Base-by-base conservation (phyloP, 2,797 vertebrate species). In the Rallus crepitans region DNA sequence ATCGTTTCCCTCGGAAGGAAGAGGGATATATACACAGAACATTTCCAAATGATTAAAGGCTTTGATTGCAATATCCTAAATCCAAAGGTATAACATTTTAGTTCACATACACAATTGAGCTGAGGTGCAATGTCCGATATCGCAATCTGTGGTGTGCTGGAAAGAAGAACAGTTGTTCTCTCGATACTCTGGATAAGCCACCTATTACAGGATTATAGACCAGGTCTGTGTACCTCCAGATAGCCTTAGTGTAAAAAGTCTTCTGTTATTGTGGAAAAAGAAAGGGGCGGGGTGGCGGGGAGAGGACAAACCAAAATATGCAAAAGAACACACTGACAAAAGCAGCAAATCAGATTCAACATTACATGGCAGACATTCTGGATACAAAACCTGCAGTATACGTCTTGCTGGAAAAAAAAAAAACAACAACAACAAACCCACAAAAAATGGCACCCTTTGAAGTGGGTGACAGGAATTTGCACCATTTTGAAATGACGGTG, bases 401-500 rank as follows among this genome's bases (percentile, higher is more conserved):
- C 13, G 40, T 52, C 57, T 79, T 55, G 56, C n/a, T 89, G 57
- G 15, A 31, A 40, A 53, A 90, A 40, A 64, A 31, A 57, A 52
- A 53, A 89, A 39, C 61, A 31, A 63, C 57, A 55, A 45, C 39
- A 18, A 19, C 48, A 53, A 31, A 18, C 30, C 10, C 70, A 81
- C 7, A 42, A 82, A 82, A 70, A 23, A 13, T 47, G 50, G 21
- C 66, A 71, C 27, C 40, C 76, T 86, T 90, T 92, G 50, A 97
- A 94, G 63, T 23, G 27, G 94, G 47, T 33, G 88, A 94, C 40
- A 60, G 91, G 71, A 96, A 97, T 96, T 63, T 89, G 75, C 83
- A 95, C 89, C 76, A 87, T 89, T 93, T 87, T 30, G 10, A 93
- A 96, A 93, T 47, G 78, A 90, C 7, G 23, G 6, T 48, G 52